Evolutionary conservation across 1,140 invertebrate species (phyloP).

Genomic region (Anastatus disparis): DNA sequence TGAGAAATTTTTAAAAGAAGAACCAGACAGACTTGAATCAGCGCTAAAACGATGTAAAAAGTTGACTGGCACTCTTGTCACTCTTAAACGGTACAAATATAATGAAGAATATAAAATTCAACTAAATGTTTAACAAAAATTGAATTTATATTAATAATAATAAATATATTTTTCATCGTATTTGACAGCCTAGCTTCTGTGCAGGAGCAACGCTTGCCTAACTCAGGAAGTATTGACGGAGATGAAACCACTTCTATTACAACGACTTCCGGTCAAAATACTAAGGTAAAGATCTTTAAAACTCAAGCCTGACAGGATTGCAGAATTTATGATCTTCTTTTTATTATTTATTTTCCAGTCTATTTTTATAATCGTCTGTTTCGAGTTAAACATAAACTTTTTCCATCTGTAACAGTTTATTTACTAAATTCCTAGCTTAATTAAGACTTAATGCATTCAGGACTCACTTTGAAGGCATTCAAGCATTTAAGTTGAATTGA

Average conservation of each 20-base stretch:
- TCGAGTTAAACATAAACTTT: background rate
- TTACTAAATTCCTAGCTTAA: background rate
- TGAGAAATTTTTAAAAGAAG: constrained; percentile 96
- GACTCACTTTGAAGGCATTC: too few species aligned
- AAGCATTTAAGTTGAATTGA: background rate
- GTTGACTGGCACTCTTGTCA: constrained; percentile 94
- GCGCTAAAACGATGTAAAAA: constrained; percentile 94
- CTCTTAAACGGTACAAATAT: constrained; percentile 94
- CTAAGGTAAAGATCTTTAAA: constrained; percentile 70
- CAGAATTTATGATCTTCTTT: too few species aligned
- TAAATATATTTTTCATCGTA: constrained; percentile 37
- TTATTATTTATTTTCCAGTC: too few species aligned
- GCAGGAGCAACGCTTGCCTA: constrained; percentile 89
- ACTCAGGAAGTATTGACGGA: constrained; percentile 66
- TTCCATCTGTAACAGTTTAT: background rate
- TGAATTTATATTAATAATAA: background rate
- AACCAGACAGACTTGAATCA: constrained; percentile 91
- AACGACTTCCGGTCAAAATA: constrained; percentile 73
- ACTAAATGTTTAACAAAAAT: background rate
- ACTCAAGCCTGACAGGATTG: background rate
- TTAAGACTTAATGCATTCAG: too few species aligned
- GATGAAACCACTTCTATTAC: constrained; percentile 74
- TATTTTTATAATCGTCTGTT: too few species aligned
- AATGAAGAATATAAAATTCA: too few species aligned
- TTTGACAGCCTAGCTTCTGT: constrained; percentile 88